Evolutionary conservation across 1,140 invertebrate genomes (phyloP), one percentile per base, ranked within the genome.

Genomic region (Geopemphigus sp.): DNA sequence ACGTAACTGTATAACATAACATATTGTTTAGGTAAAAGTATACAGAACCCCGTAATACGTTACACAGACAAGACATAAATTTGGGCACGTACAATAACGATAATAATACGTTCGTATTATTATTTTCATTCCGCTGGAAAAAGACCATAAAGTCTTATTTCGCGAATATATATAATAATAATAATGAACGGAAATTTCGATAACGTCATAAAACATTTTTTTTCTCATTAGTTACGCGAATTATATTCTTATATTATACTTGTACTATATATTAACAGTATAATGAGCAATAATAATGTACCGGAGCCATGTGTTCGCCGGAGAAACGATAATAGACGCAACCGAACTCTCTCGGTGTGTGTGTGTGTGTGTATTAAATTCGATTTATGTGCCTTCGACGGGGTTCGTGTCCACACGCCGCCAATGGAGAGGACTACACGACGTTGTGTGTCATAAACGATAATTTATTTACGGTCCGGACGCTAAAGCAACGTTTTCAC

Each of bases 391-490:
- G 64, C 29, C 32, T 45, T 19, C 19, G 64, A 39, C 39, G 32
- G 14, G n/a, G 32, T n/a, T 22, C 63, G n/a, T 47, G n/a, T 39
- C 39, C 8, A 66, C 64, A 15, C 19, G n/a, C 63, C 29, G 11
- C 32, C 32, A 6, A 11, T 15, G 29, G 5, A 19, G 29, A n/a
- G 17, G 24, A 61, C 57, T 8, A 29, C 10, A 63, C 26, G 64
- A 47, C 64, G 64, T 8, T 11, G 64, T 47, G 64, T 66, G 64
- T 66, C 64, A 66, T 66, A 66, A 66, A 66, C 32, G n/a, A 5
- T 66, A 66, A 66, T 66, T 66, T 66, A 66, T 66, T 66, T 45
- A 66, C 32, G n/a, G 39, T 66, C 22, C 19, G 47, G 11, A 50
- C 47, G 63, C 61, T 8, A 14, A 24, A 17, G 6, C 59, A 29